phyloP scores from a whole-genome alignment of 2,888 invertebrate species.

The Ypsolopha sequella region DNA sequence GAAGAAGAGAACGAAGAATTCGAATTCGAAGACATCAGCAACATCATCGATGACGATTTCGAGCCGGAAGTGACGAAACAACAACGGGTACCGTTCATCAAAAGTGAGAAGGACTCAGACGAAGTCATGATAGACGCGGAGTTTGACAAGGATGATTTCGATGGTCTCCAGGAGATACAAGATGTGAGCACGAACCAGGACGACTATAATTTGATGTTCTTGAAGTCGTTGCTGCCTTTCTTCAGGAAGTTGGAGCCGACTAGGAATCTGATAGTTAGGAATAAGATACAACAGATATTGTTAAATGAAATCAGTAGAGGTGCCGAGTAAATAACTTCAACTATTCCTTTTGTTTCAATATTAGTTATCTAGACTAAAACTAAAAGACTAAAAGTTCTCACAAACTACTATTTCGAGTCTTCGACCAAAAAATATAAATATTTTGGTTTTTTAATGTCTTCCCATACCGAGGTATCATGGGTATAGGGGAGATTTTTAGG shows the following conservation, averaged over 20 bases:
- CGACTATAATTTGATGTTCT: conserved; percentile 37
- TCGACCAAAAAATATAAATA: no score
- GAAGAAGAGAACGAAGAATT: neutral
- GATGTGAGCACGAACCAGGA: conserved; percentile 8
- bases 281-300: conserved; percentile 39
- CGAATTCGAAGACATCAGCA: neutral
- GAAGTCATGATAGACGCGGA: neutral
- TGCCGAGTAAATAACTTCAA: neutral
- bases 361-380: no score
- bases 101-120: neutral
- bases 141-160: no score
- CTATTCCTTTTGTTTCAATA: no score
- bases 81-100: neutral
- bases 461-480: no score
- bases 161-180: no score
- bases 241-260: conserved; percentile 31
- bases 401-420: no score
- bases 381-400: no score
- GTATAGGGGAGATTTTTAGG: no score
- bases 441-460: no score
- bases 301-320: conserved; percentile 25
- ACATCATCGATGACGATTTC: neutral
- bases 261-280: conserved; percentile 33
- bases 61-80: conserved; percentile 12
- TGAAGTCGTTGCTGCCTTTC: conserved; percentile 37